phyloP scores from a whole-genome alignment of 2,888 invertebrate species.

The Melipona beecheii region DNA sequence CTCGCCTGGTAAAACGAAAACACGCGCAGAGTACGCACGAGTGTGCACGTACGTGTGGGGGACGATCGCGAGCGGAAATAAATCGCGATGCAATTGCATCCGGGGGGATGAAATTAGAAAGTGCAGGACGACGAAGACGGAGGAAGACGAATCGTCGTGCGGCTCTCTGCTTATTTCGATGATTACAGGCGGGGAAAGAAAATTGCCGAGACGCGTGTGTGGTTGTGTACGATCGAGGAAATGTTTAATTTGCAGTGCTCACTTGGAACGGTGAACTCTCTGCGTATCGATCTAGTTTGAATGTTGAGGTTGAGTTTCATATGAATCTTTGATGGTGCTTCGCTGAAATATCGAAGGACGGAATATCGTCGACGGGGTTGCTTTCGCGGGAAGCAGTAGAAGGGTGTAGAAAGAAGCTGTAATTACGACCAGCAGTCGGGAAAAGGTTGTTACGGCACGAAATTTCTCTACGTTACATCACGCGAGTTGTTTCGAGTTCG shows the following conservation, averaged over 20 bases:
- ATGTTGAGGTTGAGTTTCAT: background rate
- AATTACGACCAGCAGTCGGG: too few species aligned
- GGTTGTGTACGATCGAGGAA: too few species aligned
- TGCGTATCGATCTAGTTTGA: background rate
- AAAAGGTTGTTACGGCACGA: too few species aligned
- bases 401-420: too few species aligned
- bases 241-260: background rate
- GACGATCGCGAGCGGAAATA: background rate
- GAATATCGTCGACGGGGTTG: too few species aligned
- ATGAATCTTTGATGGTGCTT: too few species aligned
- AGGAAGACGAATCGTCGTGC: too few species aligned
- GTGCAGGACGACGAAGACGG: background rate
- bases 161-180: conserved; percentile 15
- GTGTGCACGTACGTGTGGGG: background rate
- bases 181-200: background rate
- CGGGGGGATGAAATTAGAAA: conserved; percentile 4
- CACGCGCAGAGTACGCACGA: too few species aligned
- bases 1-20: background rate
- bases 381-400: too few species aligned
- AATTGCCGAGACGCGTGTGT: background rate
- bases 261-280: background rate
- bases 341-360: background rate
- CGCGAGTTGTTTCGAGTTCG: too few species aligned
- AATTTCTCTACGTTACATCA: too few species aligned
- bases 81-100: background rate